Evolutionary conservation across 2,888 invertebrate species (phyloP).

Genomic region (Copidosoma aretas): DNA sequence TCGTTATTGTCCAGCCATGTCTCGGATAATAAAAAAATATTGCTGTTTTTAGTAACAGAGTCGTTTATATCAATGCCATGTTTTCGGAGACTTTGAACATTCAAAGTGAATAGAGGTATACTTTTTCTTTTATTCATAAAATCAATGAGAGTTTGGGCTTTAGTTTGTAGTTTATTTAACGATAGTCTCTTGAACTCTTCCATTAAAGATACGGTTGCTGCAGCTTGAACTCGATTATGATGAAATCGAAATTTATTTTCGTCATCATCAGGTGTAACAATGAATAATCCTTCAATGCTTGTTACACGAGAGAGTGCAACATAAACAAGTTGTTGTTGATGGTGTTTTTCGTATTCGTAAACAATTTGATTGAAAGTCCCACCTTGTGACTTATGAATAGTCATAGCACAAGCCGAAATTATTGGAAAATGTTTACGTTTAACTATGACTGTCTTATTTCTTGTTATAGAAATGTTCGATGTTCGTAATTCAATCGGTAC

Average conservation of each 20-base stretch:
- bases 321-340: conserved; percentile 29
- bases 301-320: too few species aligned
- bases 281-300: conserved; percentile 19
- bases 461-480: conserved; percentile 26
- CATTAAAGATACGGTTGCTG: too few species aligned
- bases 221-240: too few species aligned
- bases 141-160: too few species aligned
- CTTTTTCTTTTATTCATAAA: too few species aligned
- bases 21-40: conserved; percentile 11
- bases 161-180: too few species aligned
- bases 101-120: background rate
- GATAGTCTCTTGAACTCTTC: too few species aligned
- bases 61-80: conserved; percentile 11
- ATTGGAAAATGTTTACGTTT: too few species aligned
- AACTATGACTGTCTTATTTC: conserved; percentile 31
- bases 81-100: conserved; percentile 11
- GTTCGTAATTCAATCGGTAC: conserved; percentile 39
- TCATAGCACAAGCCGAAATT: conserved; percentile 37
- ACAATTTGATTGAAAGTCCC: conserved; percentile 38
- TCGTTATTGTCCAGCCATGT: conserved; percentile 12
- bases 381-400: conserved; percentile 42
- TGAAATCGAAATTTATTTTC: conserved; percentile 15
- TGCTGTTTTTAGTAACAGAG: background rate
- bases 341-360: conserved; percentile 36
- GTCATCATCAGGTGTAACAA: conserved; percentile 14